These are phyloP conservation scores for Drosophila emarginata DNA, from an alignment of 2,888 invertebrate genomes.

Conservation along the genomic window DNA sequence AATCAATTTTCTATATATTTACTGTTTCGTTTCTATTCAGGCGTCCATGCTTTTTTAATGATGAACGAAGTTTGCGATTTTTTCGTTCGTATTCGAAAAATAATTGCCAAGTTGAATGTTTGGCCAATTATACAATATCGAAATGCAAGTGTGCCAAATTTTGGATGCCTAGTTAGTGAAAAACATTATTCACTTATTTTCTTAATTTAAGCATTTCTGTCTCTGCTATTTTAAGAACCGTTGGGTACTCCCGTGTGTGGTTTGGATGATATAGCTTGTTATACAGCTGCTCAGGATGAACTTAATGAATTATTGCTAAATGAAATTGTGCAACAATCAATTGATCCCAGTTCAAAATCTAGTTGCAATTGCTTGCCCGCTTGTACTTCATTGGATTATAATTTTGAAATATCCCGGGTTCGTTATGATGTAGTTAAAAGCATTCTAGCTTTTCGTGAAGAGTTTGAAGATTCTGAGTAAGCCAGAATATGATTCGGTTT, in stretches of 20 bases:
- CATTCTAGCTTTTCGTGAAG: constrained; percentile 70
- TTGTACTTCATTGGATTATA: constrained; percentile 80
- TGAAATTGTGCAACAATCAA: constrained; percentile 68
- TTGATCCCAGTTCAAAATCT: constrained; percentile 56
- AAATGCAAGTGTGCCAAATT: constrained; percentile 88
- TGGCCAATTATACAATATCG: constrained; percentile 86
- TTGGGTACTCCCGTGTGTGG: constrained; percentile 80
- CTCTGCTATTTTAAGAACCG: constrained; percentile 62
- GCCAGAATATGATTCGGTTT: constrained; percentile 5
- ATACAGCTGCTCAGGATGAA: constrained; percentile 77
- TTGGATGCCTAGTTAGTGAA: constrained; percentile 85
- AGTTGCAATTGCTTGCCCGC: constrained; percentile 80
- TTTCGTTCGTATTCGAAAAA: constrained; percentile 88
- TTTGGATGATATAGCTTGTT: constrained; percentile 78
- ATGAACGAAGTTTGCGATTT: constrained; percentile 86
- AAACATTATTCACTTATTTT: too few species aligned
- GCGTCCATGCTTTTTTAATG: constrained; percentile 87
- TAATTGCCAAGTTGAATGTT: constrained; percentile 89
- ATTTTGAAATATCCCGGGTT: constrained; percentile 80
- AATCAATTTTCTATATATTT: background rate
- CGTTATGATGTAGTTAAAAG: constrained; percentile 70
- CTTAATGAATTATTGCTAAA: constrained; percentile 69
- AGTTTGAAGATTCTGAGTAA: constrained; percentile 77
- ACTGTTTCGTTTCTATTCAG: constrained; percentile 63
- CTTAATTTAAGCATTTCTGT: too few species aligned